Evolutionary conservation across 2,888 invertebrate species (phyloP).

Genomic region (Embidobia sp.): DNA sequence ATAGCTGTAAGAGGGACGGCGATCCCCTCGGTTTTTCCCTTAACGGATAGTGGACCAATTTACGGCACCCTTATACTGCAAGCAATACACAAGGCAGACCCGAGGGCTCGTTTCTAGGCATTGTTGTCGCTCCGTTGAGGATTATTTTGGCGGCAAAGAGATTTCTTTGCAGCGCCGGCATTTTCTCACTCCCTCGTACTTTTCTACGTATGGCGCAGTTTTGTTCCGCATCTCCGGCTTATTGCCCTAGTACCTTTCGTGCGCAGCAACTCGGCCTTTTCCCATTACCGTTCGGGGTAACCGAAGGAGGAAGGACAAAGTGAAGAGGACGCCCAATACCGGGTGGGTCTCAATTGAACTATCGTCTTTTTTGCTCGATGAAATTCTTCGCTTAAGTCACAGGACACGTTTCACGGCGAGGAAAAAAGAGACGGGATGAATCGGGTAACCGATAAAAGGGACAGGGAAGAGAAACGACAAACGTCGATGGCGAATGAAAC

Average conservation of each 20-base stretch:
- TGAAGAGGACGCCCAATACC: background rate
- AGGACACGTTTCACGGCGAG: conserved; percentile 13
- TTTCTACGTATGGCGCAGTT: conserved; percentile 21
- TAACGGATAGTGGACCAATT: conserved; percentile 58
- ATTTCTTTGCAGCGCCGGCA: conserved; percentile 30
- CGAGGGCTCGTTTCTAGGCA: conserved; percentile 49
- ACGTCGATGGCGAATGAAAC: conserved; percentile 10
- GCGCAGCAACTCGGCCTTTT: conserved; percentile 44
- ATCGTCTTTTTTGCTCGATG: conserved; percentile 24
- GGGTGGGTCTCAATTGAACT: conserved; percentile 17
- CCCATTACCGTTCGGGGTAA: conserved; percentile 1
- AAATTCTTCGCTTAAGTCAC: conserved; percentile 32
- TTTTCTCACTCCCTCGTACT: conserved; percentile 39
- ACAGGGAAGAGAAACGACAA: too few relatives aligned
- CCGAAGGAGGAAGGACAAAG: background rate
- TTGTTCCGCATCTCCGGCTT: conserved; percentile 44
- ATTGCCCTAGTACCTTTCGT: conserved; percentile 57
- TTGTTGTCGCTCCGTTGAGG: conserved; percentile 57
- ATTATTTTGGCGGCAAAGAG: conserved; percentile 55
- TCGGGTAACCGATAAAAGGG: too few relatives aligned
- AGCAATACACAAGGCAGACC: conserved; percentile 32
- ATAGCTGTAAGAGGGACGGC: conserved; percentile 10
- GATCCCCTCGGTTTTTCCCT: conserved; percentile 44
- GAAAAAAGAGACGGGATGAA: too few relatives aligned
- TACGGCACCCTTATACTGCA: conserved; percentile 47